These are phyloP conservation scores for Nomada ruficornis DNA, from an alignment of 2,888 invertebrate genomes.

Conservation along the genomic window DNA sequence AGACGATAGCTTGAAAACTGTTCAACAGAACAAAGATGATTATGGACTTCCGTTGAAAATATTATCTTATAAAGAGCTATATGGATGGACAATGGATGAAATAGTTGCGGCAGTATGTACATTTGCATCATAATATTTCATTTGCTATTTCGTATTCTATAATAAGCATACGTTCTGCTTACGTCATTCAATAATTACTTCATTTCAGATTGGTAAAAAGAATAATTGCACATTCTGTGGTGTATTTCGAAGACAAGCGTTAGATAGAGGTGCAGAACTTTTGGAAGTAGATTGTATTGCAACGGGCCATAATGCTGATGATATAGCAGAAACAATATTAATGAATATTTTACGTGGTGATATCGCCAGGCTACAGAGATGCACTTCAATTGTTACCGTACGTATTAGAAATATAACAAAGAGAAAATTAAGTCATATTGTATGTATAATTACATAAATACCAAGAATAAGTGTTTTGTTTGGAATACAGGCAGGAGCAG, in stretches of 20 bases:
- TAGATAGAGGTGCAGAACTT: slow-evolving; percentile 96
- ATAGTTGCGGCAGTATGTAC: slow-evolving; percentile 92
- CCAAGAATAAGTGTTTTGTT: slow-evolving; percentile 32
- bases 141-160: not conserved
- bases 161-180: no score
- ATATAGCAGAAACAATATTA: slow-evolving; percentile 98
- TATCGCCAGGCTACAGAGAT: slow-evolving; percentile 95
- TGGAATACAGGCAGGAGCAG: slow-evolving; percentile 89
- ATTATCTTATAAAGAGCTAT: slow-evolving; percentile 97
- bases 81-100: slow-evolving; percentile 99
- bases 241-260: slow-evolving; percentile 97
- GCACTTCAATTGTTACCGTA: slow-evolving; percentile 95
- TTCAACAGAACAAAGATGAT: slow-evolving; percentile 96
- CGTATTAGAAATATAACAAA: slow-evolving; percentile 72
- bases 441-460: not conserved
- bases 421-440: not conserved
- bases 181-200: slow-evolving; percentile 6
- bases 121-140: not conserved
- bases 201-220: slow-evolving; percentile 89
- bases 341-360: slow-evolving; percentile 99
- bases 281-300: slow-evolving; percentile 96
- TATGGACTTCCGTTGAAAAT: slow-evolving; percentile 97
- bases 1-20: slow-evolving; percentile 98
- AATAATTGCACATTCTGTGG: slow-evolving; percentile 99
- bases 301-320: slow-evolving; percentile 98